Percentiles rank a stretch among this genome's conserved stretches.
Conservation (phyloP, 2,113 vertebrate genomes). For the Oncorhynchus clarkii region DNA sequence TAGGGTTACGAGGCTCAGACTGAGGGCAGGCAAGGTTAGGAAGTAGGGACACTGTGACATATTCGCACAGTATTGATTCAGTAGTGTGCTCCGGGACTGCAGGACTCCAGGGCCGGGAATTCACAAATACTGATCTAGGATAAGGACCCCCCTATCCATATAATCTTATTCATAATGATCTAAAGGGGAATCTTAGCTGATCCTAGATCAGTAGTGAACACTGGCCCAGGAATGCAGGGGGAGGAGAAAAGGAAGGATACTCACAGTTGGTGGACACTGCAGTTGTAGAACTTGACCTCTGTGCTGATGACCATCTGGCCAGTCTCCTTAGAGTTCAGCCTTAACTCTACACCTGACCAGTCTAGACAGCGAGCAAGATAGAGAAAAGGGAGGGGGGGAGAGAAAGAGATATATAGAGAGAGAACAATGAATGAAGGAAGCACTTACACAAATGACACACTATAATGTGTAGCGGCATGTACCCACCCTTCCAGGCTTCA, state of each 20-base stretch:
- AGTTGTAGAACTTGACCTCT: slow-evolving; percentile 99
- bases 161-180: no score
- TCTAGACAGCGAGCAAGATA: slow-evolving; percentile 69
- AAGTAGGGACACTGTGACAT: no score
- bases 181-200: not conserved
- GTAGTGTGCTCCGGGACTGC: slow-evolving; percentile 12
- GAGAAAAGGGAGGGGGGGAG: not conserved
- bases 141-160: no score
- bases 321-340: slow-evolving; percentile 91
- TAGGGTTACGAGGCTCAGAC: slow-evolving; percentile 11
- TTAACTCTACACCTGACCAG: slow-evolving; percentile 91
- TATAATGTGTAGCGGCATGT: no score
- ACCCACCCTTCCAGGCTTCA: no score
- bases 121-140: no score
- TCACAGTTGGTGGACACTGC: slow-evolving; percentile 97
- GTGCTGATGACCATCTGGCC: slow-evolving; percentile 95
- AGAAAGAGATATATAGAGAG: slow-evolving; percentile 17
- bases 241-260: slow-evolving; percentile 21
- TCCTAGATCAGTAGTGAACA: no score
- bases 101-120: not conserved
- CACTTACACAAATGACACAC: not conserved
- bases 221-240: not conserved
- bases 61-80: slow-evolving; percentile 30
- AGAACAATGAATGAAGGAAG: not conserved
- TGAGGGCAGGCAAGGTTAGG: not conserved